Evolutionary conservation across 1,140 invertebrate species (phyloP).

Genomic region (Papilio glaucus): DNA sequence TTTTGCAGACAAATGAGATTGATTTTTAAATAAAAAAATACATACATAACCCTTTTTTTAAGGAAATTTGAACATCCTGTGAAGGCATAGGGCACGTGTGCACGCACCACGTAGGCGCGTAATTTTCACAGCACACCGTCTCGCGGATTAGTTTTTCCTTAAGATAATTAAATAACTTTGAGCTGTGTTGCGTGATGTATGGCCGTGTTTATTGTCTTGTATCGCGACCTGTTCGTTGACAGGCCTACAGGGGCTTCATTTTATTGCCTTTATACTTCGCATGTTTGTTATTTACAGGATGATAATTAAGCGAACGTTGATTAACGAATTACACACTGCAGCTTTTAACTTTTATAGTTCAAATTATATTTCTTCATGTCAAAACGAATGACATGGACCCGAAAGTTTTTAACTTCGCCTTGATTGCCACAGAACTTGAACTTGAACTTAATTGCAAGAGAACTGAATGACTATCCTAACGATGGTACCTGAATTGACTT

Average conservation of each 20-base stretch:
- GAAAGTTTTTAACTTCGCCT: too few species aligned
- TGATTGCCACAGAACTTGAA: too few species aligned
- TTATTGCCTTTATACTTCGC: constrained; percentile 53
- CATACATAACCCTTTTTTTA: constrained; percentile 5
- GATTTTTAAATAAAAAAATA: too few species aligned
- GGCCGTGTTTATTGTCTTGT: constrained; percentile 78
- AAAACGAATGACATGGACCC: too few species aligned
- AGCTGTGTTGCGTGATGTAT: constrained; percentile 79
- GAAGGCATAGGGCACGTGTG: constrained; percentile 49
- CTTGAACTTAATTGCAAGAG: too few species aligned
- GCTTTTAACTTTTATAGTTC: constrained; percentile 3
- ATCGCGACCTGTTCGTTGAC: constrained; percentile 50
- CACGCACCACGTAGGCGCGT: constrained; percentile 60
- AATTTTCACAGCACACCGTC: constrained; percentile 74
- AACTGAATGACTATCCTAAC: too few species aligned
- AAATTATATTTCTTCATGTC: too few species aligned
- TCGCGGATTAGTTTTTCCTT: constrained; percentile 81
- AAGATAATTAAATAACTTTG: constrained; percentile 83
- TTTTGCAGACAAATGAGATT: too few species aligned
- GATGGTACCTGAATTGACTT: too few species aligned
- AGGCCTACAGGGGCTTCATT: constrained; percentile 50
- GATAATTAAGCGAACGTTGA: constrained; percentile 38
- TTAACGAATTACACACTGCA: neutral
- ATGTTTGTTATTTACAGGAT: constrained; percentile 38
- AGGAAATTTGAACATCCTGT: constrained; percentile 55